Percentiles rank a stretch among this genome's conserved stretches.
Conservation (phyloP, 2,113 vertebrate species). For the Eulemur rufifrons region DNA sequence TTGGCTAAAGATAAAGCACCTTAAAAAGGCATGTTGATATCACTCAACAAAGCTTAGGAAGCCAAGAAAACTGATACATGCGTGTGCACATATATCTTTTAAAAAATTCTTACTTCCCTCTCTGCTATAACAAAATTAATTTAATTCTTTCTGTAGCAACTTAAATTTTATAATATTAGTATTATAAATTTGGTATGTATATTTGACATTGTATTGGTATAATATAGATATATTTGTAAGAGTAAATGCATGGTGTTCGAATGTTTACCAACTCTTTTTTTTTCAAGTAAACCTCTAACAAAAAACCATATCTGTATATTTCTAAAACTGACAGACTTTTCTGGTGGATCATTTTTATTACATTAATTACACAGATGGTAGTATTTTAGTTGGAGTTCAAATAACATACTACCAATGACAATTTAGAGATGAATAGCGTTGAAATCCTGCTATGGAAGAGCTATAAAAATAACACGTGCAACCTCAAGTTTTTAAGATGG, state of each 20-base stretch:
- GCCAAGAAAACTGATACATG: background rate
- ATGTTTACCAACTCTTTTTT: background rate
- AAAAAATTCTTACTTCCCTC: background rate
- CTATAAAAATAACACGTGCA: background rate
- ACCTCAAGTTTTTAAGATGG: background rate
- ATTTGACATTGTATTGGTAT: background rate
- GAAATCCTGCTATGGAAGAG: background rate
- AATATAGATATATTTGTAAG: background rate
- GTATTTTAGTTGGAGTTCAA: background rate
- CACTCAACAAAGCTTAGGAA: background rate
- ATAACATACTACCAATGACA: background rate
- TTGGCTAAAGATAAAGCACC: background rate
- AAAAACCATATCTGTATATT: background rate
- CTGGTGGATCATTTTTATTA: background rate
- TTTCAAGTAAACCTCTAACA: background rate
- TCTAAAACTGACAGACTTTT: background rate
- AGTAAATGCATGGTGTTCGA: background rate
- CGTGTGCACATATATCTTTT: background rate
- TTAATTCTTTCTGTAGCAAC: background rate
- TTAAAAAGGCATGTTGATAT: background rate
- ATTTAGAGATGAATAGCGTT: background rate
- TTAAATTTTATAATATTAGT: background rate
- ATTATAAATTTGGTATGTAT: background rate
- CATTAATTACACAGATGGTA: background rate
- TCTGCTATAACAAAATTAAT: background rate